Evolutionary conservation across 2,888 invertebrate species (phyloP).

Genomic region (Nycteola revayana): DNA sequence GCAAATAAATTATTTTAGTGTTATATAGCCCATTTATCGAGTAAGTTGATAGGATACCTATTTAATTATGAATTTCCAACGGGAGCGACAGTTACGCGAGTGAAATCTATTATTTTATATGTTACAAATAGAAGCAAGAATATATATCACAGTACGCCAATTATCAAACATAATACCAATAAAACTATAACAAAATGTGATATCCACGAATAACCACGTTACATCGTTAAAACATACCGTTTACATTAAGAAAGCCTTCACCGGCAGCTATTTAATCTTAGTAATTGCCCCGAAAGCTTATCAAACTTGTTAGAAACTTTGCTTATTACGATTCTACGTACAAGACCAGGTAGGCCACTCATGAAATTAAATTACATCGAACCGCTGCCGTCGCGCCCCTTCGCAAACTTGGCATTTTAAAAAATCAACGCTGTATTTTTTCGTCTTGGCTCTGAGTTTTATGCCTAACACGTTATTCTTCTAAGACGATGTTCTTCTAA

Average conservation of each 20-base stretch:
- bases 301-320: conserved; percentile 65
- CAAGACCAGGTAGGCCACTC: conserved; percentile 58
- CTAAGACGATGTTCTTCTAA: too few species aligned
- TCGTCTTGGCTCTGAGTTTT: conserved; percentile 10
- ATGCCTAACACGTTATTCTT: too few species aligned
- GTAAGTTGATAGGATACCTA: too few species aligned
- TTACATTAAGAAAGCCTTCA: conserved; percentile 37
- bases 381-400: conserved; percentile 39
- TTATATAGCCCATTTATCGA: too few species aligned
- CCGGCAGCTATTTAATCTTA: conserved; percentile 50
- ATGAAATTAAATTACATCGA: conserved; percentile 71
- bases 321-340: conserved; percentile 62
- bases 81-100: too few species aligned
- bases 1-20: too few species aligned
- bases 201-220: conserved; percentile 18
- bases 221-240: conserved; percentile 26
- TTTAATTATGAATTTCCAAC: too few species aligned
- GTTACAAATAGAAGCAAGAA: too few species aligned
- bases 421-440: conserved; percentile 35
- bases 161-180: too few species aligned
- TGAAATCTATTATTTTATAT: too few species aligned
- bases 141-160: too few species aligned
- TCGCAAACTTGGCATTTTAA: conserved; percentile 54
- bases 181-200: conserved; percentile 9
- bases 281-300: conserved; percentile 64